Evolutionary conservation across 2,113 vertebrate genomes (phyloP).

Genomic region (Podarcis muralis): DNA sequence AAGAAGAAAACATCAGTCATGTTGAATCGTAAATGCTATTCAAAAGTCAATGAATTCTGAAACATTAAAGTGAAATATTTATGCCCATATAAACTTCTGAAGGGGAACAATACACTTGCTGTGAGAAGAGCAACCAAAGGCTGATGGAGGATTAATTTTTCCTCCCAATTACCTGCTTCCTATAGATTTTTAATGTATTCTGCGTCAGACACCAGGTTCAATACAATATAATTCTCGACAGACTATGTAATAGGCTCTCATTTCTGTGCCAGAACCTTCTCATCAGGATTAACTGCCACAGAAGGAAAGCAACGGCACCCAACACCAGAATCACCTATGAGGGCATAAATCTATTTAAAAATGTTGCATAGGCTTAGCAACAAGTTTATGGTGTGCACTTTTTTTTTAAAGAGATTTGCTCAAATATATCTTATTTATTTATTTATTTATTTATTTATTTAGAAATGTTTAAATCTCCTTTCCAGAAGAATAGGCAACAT

Average conservation of each 20-base stretch:
- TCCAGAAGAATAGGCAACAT: too few relatives aligned
- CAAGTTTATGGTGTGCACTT: conserved; percentile 16
- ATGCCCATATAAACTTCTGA: conserved; percentile 68
- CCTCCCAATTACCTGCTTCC: conserved; percentile 69
- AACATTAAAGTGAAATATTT: conserved; percentile 72
- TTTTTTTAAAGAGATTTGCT: conserved; percentile 5
- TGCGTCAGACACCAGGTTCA: conserved; percentile 62
- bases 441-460: not conserved
- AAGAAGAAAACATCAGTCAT: conserved; percentile 38
- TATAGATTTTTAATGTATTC: conserved; percentile 53
- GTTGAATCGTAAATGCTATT: conserved; percentile 68
- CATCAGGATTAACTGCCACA: conserved; percentile 45
- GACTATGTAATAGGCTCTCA: conserved; percentile 50
- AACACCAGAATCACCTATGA: conserved; percentile 10
- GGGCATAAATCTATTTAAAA: conserved; percentile 24
- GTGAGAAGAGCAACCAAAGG: conserved; percentile 65
- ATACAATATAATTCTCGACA: conserved; percentile 57
- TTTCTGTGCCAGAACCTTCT: conserved; percentile 46
- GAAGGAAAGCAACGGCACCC: not conserved
- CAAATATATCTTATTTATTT: not conserved
- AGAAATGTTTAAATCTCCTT: not conserved
- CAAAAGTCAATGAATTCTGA: conserved; percentile 65
- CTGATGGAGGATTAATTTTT: conserved; percentile 66
- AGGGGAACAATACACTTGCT: conserved; percentile 55
- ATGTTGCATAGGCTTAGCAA: conserved; percentile 3